Percentiles rank a stretch among this genome's conserved stretches.
These are phyloP conservation scores for Balearica regulorum DNA, from an alignment of 2,797 vertebrate genomes.

Conservation along the genomic window DNA sequence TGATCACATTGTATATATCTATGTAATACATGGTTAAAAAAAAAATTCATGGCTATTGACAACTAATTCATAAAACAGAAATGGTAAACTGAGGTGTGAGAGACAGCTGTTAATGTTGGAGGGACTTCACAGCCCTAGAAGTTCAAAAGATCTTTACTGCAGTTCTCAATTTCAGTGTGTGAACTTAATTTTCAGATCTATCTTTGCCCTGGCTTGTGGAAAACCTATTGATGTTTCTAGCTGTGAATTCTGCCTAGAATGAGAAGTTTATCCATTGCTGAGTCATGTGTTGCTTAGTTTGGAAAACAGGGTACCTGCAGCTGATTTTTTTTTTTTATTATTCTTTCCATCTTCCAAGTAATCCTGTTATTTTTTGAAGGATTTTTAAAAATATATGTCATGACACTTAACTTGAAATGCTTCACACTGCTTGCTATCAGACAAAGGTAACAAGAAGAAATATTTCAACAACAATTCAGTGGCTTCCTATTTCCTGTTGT, in stretches of 20 bases:
- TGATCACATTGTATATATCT: not conserved
- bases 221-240: not conserved
- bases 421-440: not conserved
- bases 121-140: not conserved
- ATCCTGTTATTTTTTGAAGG: not conserved
- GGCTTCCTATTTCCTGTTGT: not conserved
- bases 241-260: not conserved
- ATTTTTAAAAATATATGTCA: not conserved
- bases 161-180: not conserved
- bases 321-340: not conserved
- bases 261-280: not conserved
- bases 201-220: not conserved
- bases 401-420: not conserved
- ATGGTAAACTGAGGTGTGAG: not conserved
- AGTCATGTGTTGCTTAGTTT: not conserved
- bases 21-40: not conserved
- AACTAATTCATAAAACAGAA: not conserved
- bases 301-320: not conserved
- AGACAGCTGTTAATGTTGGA: not conserved
- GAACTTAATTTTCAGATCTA: not conserved
- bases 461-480: not conserved
- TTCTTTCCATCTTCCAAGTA: not conserved
- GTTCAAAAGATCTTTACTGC: not conserved
- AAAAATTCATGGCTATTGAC: not conserved
- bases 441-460: not conserved